Percentiles rank a stretch among this genome's conserved stretches.
Evolutionary conservation across 2,888 invertebrate genomes (phyloP).

Genomic region (Spodoptera exigua): DNA sequence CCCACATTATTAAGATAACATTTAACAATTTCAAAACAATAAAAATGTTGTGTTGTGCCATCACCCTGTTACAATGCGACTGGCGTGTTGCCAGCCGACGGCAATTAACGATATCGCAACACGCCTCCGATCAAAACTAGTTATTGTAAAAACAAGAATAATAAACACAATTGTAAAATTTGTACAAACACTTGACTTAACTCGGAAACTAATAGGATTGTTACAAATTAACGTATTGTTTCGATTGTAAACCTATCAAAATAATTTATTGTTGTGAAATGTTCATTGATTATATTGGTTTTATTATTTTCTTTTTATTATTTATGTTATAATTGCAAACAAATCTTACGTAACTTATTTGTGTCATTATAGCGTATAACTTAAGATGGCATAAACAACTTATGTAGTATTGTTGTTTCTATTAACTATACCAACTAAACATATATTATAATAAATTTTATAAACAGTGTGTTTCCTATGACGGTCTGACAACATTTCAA

Average conservation of each 20-base stretch:
- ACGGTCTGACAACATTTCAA: no score
- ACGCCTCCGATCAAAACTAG: slow-evolving; percentile 41
- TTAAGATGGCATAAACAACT: no score
- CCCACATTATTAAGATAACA: slow-evolving; percentile 22
- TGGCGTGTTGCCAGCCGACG: slow-evolving; percentile 48
- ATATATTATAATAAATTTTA: no score
- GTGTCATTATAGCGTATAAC: no score
- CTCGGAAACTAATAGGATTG: slow-evolving; percentile 18
- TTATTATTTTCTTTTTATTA: not conserved
- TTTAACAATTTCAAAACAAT: slow-evolving; percentile 18
- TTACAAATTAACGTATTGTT: slow-evolving; percentile 13
- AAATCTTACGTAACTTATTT: no score
- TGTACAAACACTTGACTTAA: slow-evolving; percentile 33
- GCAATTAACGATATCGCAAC: slow-evolving; percentile 51
- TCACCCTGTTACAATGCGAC: slow-evolving; percentile 29
- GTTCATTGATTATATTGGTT: not conserved
- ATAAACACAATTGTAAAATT: slow-evolving; percentile 37
- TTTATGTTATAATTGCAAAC: no score
- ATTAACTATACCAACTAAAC: no score
- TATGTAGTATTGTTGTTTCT: no score
- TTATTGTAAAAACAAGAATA: slow-evolving; percentile 34
- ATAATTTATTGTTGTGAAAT: not conserved
- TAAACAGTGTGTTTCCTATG: no score
- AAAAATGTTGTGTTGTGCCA: slow-evolving; percentile 30
- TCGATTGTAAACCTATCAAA: slow-evolving; percentile 1